These are phyloP conservation scores for Myiotriccus ornatus DNA, from an alignment of 2,797 vertebrate species.

Conservation along the genomic window DNA sequence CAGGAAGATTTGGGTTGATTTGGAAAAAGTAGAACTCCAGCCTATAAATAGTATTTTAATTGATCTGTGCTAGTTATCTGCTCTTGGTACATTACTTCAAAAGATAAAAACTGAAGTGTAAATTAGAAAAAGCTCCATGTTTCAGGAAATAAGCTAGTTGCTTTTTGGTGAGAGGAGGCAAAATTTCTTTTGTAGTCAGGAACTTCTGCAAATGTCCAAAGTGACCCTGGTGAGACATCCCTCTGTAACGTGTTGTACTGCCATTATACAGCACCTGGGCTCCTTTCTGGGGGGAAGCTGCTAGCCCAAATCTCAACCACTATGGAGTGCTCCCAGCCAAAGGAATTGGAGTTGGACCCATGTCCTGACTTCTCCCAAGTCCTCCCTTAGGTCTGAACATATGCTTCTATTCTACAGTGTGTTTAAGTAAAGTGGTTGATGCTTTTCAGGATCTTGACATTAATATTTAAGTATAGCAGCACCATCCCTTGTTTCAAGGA, in stretches of 20 bases:
- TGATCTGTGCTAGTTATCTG: neutral
- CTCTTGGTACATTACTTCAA: neutral
- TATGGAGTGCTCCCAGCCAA: neutral
- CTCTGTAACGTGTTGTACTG: neutral
- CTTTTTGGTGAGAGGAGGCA: neutral
- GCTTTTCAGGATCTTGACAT: neutral
- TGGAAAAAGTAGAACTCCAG: neutral
- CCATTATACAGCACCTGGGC: rapidly evolving
- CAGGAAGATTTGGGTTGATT: neutral
- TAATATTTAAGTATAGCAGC: neutral
- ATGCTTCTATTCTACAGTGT: neutral
- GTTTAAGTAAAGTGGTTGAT: neutral
- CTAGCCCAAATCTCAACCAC: neutral
- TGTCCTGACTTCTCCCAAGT: neutral
- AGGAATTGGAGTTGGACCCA: neutral
- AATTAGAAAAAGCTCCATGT: neutral
- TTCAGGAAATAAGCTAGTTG: neutral
- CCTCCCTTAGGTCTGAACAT: neutral
- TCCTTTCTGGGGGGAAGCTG: neutral
- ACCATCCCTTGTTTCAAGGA: neutral
- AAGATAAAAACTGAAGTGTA: neutral
- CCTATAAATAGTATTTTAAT: neutral
- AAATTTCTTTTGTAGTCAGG: neutral
- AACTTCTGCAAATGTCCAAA: neutral
- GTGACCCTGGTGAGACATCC: neutral